These are phyloP conservation scores for Pangasius sanitwongsei DNA, from an alignment of 2,797 vertebrate species.

Conservation along the genomic window DNA sequence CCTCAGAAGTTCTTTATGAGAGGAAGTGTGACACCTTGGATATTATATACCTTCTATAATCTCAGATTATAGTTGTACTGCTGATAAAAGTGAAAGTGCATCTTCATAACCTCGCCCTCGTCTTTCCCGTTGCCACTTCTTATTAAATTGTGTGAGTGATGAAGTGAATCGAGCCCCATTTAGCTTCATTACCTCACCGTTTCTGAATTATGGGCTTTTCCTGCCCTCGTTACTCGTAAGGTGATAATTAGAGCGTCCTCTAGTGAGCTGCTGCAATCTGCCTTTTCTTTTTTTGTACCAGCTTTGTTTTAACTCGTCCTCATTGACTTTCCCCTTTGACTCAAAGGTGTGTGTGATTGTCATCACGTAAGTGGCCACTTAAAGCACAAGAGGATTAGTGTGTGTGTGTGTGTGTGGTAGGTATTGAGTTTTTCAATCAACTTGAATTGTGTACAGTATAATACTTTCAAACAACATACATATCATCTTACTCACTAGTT, in stretches of 20 bases:
- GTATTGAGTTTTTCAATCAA: neutral
- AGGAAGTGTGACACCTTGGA: neutral
- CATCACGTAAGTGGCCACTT: neutral
- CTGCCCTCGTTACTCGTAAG: conserved; percentile 18
- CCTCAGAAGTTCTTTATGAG: neutral
- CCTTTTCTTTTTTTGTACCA: neutral
- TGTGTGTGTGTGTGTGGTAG: neutral
- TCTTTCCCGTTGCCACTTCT: conserved; percentile 1
- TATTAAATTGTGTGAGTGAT: conserved; percentile 23
- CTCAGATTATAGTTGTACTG: neutral
- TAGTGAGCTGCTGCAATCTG: conserved; percentile 20
- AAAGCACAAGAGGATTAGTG: neutral
- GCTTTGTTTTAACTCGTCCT: neutral
- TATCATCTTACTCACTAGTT: neutral
- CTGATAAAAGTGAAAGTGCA: neutral
- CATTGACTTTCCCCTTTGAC: neutral
- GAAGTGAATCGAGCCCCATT: conserved; percentile 22
- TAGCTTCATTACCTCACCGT: conserved; percentile 9
- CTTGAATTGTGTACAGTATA: neutral
- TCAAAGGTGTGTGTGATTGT: neutral
- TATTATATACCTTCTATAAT: neutral
- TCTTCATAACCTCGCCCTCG: neutral
- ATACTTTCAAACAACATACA: no score
- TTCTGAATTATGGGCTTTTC: conserved; percentile 5
- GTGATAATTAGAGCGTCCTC: conserved; percentile 29